These are phyloP conservation scores for Odontamblyopus rebecca DNA, from an alignment of 2,797 vertebrate genomes.

Conservation along the genomic window DNA sequence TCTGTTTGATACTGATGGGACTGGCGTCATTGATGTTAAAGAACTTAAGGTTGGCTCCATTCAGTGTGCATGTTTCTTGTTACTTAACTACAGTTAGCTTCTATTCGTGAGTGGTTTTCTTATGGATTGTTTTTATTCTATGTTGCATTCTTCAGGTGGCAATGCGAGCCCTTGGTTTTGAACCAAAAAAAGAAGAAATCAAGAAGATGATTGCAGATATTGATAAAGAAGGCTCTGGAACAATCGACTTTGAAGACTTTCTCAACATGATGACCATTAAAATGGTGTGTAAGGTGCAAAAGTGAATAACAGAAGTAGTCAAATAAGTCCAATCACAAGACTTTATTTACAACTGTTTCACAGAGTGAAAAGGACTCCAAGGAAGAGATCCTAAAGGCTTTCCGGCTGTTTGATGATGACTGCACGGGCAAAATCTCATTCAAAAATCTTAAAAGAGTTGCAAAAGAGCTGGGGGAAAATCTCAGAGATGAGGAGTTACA, in stretches of 20 bases:
- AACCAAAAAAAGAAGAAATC: conserved; percentile 95
- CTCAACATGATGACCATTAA: conserved; percentile 90
- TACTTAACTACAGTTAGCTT: not conserved
- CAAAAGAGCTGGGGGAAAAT: conserved; percentile 92
- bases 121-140: not conserved
- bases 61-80: not conserved
- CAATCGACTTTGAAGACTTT: conserved; percentile 88
- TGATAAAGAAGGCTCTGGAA: conserved; percentile 85
- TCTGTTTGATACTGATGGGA: conserved; percentile 90
- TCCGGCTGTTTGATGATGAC: conserved; percentile 93
- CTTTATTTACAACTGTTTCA: not conserved
- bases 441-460: conserved; percentile 91
- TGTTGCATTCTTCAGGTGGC: conserved; percentile 80
- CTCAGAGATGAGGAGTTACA: conserved; percentile 92
- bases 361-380: conserved; percentile 92
- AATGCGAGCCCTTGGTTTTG: conserved; percentile 93
- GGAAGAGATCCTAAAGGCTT: conserved; percentile 95
- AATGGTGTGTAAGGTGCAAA: conserved; percentile 79
- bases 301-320: not conserved
- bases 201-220: conserved; percentile 90
- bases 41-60: conserved; percentile 85
- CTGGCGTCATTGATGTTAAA: conserved; percentile 90
- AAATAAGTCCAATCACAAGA: not conserved
- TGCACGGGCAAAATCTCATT: conserved; percentile 92
- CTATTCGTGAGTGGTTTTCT: not conserved